A percentile compares a stretch with the other conserved stretches of the same genome.
Evolutionary conservation across 2,888 invertebrate species (phyloP).

Genomic region (Monoplex corrugatus): DNA sequence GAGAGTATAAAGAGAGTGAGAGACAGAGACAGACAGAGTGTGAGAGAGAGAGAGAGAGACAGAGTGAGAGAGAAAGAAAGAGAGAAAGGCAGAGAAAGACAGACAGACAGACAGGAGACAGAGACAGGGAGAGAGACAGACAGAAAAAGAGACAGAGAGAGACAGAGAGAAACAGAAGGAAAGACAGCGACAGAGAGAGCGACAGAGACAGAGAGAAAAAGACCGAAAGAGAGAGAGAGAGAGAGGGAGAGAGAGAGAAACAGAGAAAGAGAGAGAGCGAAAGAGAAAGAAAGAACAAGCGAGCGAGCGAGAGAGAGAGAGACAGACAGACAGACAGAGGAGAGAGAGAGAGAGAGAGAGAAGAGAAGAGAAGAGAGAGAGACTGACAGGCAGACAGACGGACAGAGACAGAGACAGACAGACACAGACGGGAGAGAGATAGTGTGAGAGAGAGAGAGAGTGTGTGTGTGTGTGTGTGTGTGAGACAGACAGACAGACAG

Average conservation of each 20-base stretch:
- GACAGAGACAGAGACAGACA: neutral
- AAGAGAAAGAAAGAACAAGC: neutral
- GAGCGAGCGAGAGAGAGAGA: neutral
- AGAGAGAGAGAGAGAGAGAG: neutral
- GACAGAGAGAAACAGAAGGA: neutral
- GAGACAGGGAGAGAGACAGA: neutral
- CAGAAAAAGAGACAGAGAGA: neutral
- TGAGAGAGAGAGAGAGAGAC: neutral
- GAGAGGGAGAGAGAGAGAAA: too few species aligned
- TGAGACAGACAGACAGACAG: neutral
- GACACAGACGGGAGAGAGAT: neutral
- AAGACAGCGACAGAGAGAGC: neutral
- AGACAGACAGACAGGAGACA: neutral
- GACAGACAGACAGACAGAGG: neutral
- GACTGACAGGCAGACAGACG: neutral
- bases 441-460: neutral
- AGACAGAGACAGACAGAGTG: neutral
- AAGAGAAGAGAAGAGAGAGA: neutral
- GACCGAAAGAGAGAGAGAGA: neutral
- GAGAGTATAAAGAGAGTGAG: neutral
- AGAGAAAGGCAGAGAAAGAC: neutral
- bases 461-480: neutral
- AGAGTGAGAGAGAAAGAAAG: neutral
- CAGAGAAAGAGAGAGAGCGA: neutral
- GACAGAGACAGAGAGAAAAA: neutral